Conservation (phyloP, 2,888 invertebrate species). For the Colletes collaris region DNA sequence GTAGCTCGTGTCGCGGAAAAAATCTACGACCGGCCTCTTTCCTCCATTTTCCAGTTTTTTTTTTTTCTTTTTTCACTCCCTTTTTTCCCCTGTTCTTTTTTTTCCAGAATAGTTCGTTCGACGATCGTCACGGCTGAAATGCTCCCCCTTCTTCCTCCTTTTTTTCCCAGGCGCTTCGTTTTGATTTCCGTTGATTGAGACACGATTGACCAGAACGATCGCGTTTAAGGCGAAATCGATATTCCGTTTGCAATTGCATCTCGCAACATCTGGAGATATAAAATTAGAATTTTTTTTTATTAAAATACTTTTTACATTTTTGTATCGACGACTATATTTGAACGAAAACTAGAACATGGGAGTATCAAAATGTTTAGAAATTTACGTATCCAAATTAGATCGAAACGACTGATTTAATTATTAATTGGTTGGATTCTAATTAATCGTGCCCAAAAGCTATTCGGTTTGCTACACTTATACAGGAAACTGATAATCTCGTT, state of each 20-base stretch:
- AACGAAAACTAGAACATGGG: too few species aligned
- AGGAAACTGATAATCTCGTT: too few species aligned
- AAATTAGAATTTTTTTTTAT: too few species aligned
- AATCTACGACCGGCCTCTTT: conserved; percentile 2
- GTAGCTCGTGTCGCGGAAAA: conserved; percentile 29
- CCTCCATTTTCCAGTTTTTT: neutral
- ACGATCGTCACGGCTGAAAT: conserved; percentile 35
- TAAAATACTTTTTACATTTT: too few species aligned
- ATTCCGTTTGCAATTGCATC: too few species aligned
- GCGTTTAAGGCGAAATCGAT: conserved; percentile 10
- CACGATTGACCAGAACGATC: conserved; percentile 32
- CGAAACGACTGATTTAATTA: neutral
- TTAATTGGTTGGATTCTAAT: neutral
- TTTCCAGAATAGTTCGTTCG: conserved; percentile 13
- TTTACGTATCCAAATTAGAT: too few species aligned
- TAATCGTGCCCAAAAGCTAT: neutral
- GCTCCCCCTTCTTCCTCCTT: neutral
- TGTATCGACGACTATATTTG: too few species aligned
- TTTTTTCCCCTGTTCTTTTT: neutral
- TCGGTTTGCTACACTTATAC: too few species aligned
- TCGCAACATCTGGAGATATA: too few species aligned
- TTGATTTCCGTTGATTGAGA: conserved; percentile 2
- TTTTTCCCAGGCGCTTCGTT: neutral
- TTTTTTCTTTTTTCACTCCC: neutral
- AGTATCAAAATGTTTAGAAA: too few species aligned